A percentile compares a stretch with the other conserved stretches of the same genome.
These are phyloP conservation scores for Ammodytes dubius DNA, from an alignment of 2,113 vertebrate species.

Conservation along the genomic window DNA sequence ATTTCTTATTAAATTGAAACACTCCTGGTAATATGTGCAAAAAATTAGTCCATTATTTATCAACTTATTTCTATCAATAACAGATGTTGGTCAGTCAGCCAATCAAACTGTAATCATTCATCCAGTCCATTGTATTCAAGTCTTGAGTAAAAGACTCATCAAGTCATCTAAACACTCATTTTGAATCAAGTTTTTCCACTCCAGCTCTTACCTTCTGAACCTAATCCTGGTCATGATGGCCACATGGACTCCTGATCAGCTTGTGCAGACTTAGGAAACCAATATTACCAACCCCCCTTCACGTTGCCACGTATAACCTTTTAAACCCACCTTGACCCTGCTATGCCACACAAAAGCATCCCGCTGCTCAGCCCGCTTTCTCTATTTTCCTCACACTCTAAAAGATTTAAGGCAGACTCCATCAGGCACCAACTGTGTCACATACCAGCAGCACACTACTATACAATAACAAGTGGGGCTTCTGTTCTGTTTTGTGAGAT, in stretches of 20 bases:
- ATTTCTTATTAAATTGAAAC: not conserved
- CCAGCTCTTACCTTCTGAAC: constrained; percentile 13
- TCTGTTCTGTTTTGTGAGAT: not conserved
- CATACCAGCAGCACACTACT: constrained; percentile 31
- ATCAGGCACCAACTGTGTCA: constrained; percentile 21
- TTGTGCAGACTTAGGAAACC: constrained; percentile 51
- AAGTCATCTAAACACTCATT: constrained; percentile 23
- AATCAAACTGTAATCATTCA: not conserved
- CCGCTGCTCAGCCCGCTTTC: constrained; percentile 21
- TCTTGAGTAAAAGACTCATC: not conserved
- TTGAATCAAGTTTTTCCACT: constrained; percentile 13
- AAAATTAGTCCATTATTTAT: not conserved
- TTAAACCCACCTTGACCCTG: constrained; percentile 57
- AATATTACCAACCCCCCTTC: constrained; percentile 39
- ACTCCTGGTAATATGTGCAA: not conserved
- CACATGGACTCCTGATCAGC: constrained; percentile 62
- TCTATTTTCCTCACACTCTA: not conserved
- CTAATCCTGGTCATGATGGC: constrained; percentile 63
- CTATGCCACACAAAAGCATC: constrained; percentile 31
- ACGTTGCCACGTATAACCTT: constrained; percentile 44
- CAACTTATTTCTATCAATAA: not conserved
- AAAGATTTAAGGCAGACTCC: constrained; percentile 5
- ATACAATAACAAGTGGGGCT: not conserved
- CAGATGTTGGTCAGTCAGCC: not conserved
- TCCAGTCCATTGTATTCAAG: not conserved